These are phyloP conservation scores for Phymanthus crucifer DNA, from an alignment of 92 coral and sea anemone genomes.

Conservation along the genomic window DNA sequence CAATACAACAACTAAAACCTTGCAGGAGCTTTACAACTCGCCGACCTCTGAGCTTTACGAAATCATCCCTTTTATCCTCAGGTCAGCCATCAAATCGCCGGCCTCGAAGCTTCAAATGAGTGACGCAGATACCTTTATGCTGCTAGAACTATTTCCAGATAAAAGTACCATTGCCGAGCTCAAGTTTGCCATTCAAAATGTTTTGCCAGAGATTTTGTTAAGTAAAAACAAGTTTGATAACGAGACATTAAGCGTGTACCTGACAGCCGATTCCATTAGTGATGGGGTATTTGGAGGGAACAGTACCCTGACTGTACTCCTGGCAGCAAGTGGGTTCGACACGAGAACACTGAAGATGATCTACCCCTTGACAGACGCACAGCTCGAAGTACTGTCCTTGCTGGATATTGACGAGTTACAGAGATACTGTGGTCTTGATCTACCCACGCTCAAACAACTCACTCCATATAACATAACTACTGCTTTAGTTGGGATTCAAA, in stretches of 20 bases:
- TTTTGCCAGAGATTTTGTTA: conserved; percentile 17
- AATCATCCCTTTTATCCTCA: conserved; percentile 32
- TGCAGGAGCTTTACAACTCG: conserved; percentile 34
- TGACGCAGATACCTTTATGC: conserved; percentile 19
- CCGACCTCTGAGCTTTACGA: conserved; percentile 60
- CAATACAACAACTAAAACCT: conserved; percentile 26
- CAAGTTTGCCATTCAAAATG: conserved; percentile 30
- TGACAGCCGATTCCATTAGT: conserved; percentile 33
- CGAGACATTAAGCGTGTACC: conserved; percentile 33
- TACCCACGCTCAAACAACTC: conserved; percentile 24
- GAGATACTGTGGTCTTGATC: conserved; percentile 44
- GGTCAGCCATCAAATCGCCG: conserved; percentile 34
- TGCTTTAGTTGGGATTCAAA: conserved; percentile 41
- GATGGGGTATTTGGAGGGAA: conserved; percentile 38
- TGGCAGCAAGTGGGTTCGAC: conserved; percentile 38
- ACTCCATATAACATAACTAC: conserved; percentile 40
- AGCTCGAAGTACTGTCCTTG: conserved; percentile 25
- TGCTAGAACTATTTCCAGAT: conserved; percentile 33
- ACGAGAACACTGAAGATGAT: conserved; percentile 24
- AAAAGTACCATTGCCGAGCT: conserved; percentile 47
- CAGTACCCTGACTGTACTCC: conserved; percentile 31
- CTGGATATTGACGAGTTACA: conserved; percentile 36
- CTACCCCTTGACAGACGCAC: conserved; percentile 18
- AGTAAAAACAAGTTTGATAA: conserved; percentile 48
- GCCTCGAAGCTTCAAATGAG: conserved; percentile 46